phyloP scores from a whole-genome alignment of 2,888 invertebrate species.

The Tenthredo scrophulariae region DNA sequence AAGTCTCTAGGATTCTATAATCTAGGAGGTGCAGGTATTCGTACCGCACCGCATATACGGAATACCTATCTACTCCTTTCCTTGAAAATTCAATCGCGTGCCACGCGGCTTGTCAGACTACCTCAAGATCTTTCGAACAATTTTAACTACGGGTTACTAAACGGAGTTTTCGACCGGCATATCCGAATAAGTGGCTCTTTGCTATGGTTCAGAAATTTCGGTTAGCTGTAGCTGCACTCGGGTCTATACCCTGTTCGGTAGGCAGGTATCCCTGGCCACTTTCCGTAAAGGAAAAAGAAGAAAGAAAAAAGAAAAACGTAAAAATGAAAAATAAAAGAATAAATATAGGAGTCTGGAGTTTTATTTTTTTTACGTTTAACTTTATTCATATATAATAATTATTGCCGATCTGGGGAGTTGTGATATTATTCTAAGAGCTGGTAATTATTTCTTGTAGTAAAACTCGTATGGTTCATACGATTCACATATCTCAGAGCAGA shows the following conservation, averaged over 20 bases:
- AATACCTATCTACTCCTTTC: neutral
- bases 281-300: neutral
- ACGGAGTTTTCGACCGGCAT: slow-evolving; percentile 41
- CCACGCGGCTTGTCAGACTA: slow-evolving; percentile 27
- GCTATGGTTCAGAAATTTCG: slow-evolving; percentile 15
- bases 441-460: neutral
- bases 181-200: slow-evolving; percentile 47
- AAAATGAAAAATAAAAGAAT: no score
- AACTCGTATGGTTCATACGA: neutral
- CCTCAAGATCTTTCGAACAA: slow-evolving; percentile 20
- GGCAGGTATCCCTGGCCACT: neutral
- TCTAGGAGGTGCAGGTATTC: neutral
- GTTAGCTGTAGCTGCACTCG: neutral
- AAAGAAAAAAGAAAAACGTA: no score
- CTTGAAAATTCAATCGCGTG: slow-evolving; percentile 41
- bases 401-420: neutral
- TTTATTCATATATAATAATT: no score
- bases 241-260: slow-evolving; percentile 20
- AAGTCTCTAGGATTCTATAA: neutral
- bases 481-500: no score
- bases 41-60: neutral
- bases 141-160: slow-evolving; percentile 49
- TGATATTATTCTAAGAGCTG: neutral
- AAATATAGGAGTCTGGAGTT: no score
- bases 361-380: no score